phyloP scores from a whole-genome alignment of 2,113 vertebrate genomes.

The Motacilla alba region DNA sequence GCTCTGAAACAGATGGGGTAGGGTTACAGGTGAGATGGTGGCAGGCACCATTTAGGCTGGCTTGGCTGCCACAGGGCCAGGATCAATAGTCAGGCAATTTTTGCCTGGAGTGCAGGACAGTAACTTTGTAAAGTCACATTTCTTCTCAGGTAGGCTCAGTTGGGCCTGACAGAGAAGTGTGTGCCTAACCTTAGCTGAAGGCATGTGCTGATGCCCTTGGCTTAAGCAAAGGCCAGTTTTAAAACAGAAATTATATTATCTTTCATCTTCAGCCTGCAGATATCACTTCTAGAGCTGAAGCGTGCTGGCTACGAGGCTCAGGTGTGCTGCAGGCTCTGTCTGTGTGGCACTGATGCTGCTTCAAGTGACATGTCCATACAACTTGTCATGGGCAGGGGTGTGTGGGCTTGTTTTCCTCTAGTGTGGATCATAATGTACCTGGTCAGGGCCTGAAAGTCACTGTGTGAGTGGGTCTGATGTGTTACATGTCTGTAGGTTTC shows the following conservation, averaged over 20 bases:
- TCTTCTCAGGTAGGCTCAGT: not conserved
- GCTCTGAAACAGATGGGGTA: not conserved
- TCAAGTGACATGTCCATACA: rapidly evolving
- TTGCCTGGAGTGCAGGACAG: not conserved
- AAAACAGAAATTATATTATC: not conserved
- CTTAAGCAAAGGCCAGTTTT: not conserved
- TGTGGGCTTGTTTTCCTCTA: not conserved
- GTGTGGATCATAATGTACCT: not conserved
- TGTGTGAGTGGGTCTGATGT: not conserved
- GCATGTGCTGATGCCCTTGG: not conserved
- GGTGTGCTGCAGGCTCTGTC: not conserved
- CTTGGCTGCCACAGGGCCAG: not conserved
- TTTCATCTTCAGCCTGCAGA: not conserved
- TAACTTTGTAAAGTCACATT: not conserved
- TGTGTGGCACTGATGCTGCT: not conserved
- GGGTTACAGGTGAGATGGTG: not conserved
- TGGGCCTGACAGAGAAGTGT: not conserved
- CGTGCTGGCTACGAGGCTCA: not conserved
- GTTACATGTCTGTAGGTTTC: not conserved
- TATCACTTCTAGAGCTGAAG: not conserved
- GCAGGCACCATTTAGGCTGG: not conserved
- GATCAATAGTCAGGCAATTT: not conserved
- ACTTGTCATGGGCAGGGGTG: not conserved
- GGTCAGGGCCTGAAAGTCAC: not conserved
- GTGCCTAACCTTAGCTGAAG: not conserved